These are phyloP conservation scores for Gambusia yucatana DNA, from an alignment of 2,797 vertebrate genomes.

Conservation along the genomic window DNA sequence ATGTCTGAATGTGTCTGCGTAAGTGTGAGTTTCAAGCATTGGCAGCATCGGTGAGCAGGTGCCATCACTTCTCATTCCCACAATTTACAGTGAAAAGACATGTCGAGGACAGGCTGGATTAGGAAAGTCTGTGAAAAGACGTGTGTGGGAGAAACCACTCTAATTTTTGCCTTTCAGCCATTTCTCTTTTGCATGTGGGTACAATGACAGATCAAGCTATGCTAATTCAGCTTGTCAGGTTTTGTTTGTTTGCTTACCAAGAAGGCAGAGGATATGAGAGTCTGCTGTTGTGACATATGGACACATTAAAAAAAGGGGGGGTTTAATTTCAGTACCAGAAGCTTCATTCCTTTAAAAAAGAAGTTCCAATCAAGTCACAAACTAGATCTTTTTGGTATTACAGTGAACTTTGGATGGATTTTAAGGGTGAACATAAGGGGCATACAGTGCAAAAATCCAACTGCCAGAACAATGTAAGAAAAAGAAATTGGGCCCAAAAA, in stretches of 20 bases:
- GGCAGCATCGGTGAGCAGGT: conserved; percentile 75
- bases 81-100: conserved; percentile 67
- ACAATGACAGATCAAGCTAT: conserved; percentile 59
- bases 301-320: background rate
- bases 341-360: background rate
- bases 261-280: conserved; percentile 50
- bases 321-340: background rate
- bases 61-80: conserved; percentile 77
- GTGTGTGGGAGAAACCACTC: conserved; percentile 68
- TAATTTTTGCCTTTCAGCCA: conserved; percentile 65
- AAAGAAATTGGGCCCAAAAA: background rate
- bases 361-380: background rate
- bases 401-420: background rate
- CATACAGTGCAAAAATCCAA: background rate
- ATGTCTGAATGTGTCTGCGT: conserved; percentile 45
- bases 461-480: no score
- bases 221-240: conserved; percentile 68
- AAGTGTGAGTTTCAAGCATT: conserved; percentile 63
- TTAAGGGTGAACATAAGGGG: background rate
- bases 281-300: conserved; percentile 15
- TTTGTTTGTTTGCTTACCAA: conserved; percentile 29
- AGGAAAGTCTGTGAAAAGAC: conserved; percentile 62
- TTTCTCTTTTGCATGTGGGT: conserved; percentile 60
- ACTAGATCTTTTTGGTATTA: background rate
- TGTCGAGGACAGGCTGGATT: conserved; percentile 64